Percentiles rank a stretch among this genome's conserved stretches.
phyloP scores from a whole-genome alignment of 2,888 invertebrate species.

The Heliconius charithonia region DNA sequence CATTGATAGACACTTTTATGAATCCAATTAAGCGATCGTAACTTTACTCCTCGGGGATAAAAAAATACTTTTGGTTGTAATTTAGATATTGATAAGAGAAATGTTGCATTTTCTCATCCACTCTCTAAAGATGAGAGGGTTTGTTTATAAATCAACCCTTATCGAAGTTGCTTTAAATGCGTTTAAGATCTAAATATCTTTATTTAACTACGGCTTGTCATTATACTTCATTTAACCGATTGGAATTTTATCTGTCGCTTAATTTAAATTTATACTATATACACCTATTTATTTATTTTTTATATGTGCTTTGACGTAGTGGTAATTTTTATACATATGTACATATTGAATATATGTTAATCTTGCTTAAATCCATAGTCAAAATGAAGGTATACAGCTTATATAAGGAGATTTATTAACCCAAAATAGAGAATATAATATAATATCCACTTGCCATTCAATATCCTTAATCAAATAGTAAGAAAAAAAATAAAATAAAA shows the following conservation, averaged over 20 bases:
- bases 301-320: not conserved
- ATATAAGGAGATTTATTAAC: not conserved
- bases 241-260: not conserved
- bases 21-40: conserved; percentile 64
- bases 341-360: too few species aligned
- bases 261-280: not conserved
- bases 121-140: conserved; percentile 7
- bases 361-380: too few species aligned
- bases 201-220: not conserved
- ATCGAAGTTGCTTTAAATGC: not conserved
- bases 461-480: not conserved
- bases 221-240: not conserved
- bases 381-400: too few species aligned
- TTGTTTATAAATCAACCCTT: conserved; percentile 5
- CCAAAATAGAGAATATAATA: not conserved
- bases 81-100: conserved; percentile 66
- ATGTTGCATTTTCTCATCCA: not conserved
- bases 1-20: conserved; percentile 53
- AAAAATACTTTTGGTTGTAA: conserved; percentile 60
- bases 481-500: not conserved
- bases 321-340: too few species aligned
- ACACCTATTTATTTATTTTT: not conserved
- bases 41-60: conserved; percentile 46
- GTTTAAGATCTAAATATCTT: not conserved
- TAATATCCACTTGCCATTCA: not conserved